These are phyloP conservation scores for Gryllus longicercus DNA, from an alignment of 2,888 invertebrate genomes.

Conservation along the genomic window DNA sequence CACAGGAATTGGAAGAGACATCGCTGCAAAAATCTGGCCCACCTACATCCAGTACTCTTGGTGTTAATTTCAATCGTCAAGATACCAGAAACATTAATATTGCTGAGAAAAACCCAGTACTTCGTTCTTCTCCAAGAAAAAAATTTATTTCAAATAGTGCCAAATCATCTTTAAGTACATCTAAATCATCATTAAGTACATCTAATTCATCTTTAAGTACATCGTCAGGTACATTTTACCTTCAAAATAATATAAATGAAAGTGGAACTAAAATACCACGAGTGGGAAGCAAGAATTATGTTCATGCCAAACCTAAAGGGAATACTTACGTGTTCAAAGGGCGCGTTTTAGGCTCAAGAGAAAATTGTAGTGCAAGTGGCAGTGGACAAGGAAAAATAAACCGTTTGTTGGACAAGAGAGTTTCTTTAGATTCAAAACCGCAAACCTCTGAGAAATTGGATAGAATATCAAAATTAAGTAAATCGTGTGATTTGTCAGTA, in stretches of 20 bases:
- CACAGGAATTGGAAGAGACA: background rate
- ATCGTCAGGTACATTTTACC: background rate
- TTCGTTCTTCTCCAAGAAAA: background rate
- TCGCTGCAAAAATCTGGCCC: background rate
- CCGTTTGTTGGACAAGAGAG: too few species aligned
- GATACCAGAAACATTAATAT: background rate
- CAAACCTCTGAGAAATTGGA: too few species aligned
- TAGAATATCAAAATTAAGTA: too few species aligned
- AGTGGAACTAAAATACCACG: background rate
- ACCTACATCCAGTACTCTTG: background rate
- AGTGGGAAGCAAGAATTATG: background rate
- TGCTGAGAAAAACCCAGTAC: background rate
- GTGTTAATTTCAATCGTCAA: background rate
- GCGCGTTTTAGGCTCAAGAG: background rate
- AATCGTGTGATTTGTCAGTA: background rate
- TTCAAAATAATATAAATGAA: too few species aligned
- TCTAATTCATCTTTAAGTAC: background rate
- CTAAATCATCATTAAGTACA: too few species aligned
- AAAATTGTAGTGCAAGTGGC: constrained; percentile 4
- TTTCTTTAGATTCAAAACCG: too few species aligned
- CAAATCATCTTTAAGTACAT: too few species aligned
- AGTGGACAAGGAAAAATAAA: background rate
- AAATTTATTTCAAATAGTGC: background rate
- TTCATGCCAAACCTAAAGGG: background rate
- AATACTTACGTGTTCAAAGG: background rate